Percentiles rank a stretch among this genome's conserved stretches.
phyloP scores from a whole-genome alignment of 2,113 vertebrate species.

The Sitta europaea region DNA sequence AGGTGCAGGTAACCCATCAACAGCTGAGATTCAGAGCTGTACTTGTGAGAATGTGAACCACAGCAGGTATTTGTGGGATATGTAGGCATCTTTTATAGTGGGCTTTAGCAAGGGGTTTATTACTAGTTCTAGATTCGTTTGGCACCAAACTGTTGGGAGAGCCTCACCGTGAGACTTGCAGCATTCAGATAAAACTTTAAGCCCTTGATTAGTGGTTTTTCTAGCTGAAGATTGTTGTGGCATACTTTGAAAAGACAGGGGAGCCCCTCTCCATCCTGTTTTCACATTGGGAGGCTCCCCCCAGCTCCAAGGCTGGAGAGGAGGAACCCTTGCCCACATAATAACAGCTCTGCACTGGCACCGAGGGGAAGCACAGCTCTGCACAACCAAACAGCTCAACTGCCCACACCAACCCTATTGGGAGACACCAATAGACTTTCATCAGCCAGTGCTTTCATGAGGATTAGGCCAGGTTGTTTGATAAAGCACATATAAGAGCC shows the following conservation, averaged over 20 bases:
- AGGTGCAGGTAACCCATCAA: not conserved
- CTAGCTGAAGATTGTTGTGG: not conserved
- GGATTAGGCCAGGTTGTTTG: not conserved
- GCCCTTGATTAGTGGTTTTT: accelerated
- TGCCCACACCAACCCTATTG: not conserved
- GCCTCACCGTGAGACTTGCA: not conserved
- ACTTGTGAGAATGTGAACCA: not conserved
- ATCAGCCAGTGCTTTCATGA: not conserved
- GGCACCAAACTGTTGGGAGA: not conserved
- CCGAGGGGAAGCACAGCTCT: not conserved
- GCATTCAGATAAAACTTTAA: not conserved
- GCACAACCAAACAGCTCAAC: not conserved
- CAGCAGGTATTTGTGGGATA: not conserved
- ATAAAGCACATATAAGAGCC: not conserved
- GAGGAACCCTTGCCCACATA: not conserved
- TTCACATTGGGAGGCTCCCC: not conserved
- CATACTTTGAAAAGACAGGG: not conserved
- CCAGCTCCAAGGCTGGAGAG: not conserved
- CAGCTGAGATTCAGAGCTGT: not conserved
- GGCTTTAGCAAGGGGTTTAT: not conserved
- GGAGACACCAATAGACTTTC: not conserved
- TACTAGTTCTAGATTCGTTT: not conserved
- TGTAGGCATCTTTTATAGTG: not conserved
- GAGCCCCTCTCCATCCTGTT: not conserved
- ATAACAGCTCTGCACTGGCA: not conserved